These are phyloP conservation scores for Lycocorax pyrrhopterus DNA, from an alignment of 2,113 vertebrate species.

Conservation along the genomic window DNA sequence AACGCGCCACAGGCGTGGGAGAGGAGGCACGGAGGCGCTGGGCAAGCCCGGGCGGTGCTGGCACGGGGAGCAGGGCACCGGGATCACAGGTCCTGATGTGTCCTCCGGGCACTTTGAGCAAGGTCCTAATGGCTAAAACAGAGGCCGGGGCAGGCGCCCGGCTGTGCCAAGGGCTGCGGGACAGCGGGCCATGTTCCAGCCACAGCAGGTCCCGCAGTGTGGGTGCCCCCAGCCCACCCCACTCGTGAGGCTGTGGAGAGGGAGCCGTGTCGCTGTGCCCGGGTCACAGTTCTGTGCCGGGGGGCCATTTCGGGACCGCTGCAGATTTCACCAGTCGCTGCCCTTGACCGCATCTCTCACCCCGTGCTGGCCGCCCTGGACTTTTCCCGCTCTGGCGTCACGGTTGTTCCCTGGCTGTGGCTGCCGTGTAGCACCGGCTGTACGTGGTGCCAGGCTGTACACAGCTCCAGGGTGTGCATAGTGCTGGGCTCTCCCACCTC, in stretches of 20 bases:
- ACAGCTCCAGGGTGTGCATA: fast-evolving
- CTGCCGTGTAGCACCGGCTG: neutral
- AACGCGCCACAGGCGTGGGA: fast-evolving
- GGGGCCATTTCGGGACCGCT: neutral
- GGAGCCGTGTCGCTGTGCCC: fast-evolving
- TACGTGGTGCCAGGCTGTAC: neutral
- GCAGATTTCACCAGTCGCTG: neutral
- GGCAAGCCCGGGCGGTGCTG: neutral
- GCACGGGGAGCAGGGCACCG: neutral
- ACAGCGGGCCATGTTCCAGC: fast-evolving
- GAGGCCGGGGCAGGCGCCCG: fast-evolving
- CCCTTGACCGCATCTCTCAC: neutral
- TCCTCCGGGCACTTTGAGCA: neutral
- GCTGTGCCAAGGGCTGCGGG: neutral
- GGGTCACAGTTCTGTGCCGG: neutral
- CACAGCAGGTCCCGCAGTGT: fast-evolving
- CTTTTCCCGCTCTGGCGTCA: conserved; percentile 48
- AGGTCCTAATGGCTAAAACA: neutral
- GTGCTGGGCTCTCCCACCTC: neutral
- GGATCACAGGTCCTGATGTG: neutral
- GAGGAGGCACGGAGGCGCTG: fast-evolving
- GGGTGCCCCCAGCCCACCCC: neutral
- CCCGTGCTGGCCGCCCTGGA: neutral
- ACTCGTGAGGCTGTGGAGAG: fast-evolving
- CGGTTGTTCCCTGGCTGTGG: neutral